These are phyloP conservation scores for Hyposoter dolosus DNA, from an alignment of 2,888 invertebrate genomes.

Conservation along the genomic window DNA sequence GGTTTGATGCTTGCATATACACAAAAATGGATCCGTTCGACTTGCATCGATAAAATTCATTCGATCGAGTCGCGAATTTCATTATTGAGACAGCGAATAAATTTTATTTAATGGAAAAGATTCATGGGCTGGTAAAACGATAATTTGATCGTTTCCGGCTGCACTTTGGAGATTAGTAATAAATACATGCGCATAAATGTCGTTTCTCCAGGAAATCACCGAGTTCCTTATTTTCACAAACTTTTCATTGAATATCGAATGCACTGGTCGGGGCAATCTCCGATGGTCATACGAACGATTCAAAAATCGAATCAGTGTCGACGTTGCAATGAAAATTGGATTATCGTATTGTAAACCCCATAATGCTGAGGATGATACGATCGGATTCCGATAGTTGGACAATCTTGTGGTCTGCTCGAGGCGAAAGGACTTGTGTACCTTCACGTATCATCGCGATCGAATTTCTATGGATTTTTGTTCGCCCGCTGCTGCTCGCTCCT, in stretches of 20 bases:
- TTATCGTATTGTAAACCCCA: neutral
- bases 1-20: neutral
- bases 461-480: constrained; percentile 11
- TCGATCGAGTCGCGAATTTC: neutral
- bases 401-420: constrained; percentile 10
- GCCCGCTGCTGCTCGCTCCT: neutral
- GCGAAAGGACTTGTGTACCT: neutral
- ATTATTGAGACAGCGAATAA: neutral
- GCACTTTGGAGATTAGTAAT: neutral
- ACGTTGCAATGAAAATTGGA: neutral
- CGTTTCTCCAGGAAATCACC: neutral
- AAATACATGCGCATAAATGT: neutral
- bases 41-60: neutral
- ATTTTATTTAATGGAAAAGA: constrained; percentile 7
- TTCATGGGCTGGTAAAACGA: neutral
- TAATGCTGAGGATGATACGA: constrained; percentile 7
- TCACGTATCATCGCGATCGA: neutral
- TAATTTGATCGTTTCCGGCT: neutral
- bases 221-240: neutral
- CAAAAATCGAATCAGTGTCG: constrained; percentile 11
- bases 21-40: neutral
- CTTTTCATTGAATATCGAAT: neutral
- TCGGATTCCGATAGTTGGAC: constrained; percentile 20
- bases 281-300: neutral
- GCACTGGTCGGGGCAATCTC: neutral